These are phyloP conservation scores for Melospiza melodia DNA, from an alignment of 2,113 vertebrate genomes.

Conservation along the genomic window DNA sequence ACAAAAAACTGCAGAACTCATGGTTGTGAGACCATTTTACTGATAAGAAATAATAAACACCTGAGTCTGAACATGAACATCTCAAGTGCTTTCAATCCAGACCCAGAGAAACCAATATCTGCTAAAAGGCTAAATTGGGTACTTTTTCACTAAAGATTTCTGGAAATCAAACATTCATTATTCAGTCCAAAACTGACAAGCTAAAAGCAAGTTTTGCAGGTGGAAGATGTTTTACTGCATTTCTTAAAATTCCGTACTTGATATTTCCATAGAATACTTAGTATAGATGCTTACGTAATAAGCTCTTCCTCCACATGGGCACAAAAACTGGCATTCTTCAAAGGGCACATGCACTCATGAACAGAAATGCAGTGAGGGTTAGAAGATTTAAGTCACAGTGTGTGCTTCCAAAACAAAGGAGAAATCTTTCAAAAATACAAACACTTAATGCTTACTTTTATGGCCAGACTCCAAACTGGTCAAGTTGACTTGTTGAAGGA, in stretches of 20 bases:
- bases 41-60: too few species aligned
- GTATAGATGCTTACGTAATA: neutral
- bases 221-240: neutral
- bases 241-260: neutral
- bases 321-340: neutral
- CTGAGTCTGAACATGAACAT: too few species aligned
- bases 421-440: neutral
- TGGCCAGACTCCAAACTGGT: neutral
- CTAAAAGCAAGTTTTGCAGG: neutral
- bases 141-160: neutral
- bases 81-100: too few species aligned
- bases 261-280: neutral
- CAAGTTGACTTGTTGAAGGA: neutral
- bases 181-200: neutral
- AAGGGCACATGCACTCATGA: neutral
- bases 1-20: too few species aligned
- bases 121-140: neutral
- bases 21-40: too few species aligned
- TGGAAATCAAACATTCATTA: neutral
- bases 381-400: neutral
- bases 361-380: neutral
- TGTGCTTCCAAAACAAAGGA: neutral
- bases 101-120: neutral
- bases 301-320: neutral
- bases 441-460: neutral